Conservation (phyloP, 2,888 invertebrate genomes). For the Nowickia ferox region DNA sequence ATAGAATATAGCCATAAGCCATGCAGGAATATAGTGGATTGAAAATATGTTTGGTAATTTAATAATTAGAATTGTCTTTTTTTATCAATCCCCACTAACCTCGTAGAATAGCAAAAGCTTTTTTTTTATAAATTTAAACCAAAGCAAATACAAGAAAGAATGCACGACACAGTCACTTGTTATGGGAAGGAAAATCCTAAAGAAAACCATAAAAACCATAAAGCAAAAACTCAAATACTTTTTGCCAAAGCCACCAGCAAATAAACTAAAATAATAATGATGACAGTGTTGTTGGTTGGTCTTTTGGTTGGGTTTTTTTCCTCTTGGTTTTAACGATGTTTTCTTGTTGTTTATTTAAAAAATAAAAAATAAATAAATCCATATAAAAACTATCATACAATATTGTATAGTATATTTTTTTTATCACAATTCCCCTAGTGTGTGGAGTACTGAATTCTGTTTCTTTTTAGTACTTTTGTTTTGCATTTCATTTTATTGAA, state of each 20-base stretch:
- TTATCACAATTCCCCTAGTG: background rate
- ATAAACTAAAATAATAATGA: conserved; percentile 9
- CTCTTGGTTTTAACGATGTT: background rate
- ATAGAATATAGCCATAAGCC: no score
- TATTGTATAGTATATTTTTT: background rate
- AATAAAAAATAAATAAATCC: background rate
- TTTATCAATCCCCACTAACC: background rate
- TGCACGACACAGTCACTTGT: background rate
- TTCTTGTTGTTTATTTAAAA: background rate
- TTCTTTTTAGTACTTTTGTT: conserved; percentile 25
- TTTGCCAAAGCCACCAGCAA: conserved; percentile 23
- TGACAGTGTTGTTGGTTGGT: background rate
- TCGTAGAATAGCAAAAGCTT: background rate
- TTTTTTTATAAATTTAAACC: background rate
- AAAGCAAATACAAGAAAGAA: background rate
- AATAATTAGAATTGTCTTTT: no score
- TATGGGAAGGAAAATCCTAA: conserved; percentile 6
- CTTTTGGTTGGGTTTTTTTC: background rate
- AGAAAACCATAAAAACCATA: conserved; percentile 21
- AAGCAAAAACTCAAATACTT: background rate
- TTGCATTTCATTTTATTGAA: background rate
- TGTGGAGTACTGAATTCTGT: background rate
- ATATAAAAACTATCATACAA: background rate
- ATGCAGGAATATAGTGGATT: no score
- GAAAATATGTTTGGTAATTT: no score